Conservation (phyloP, 37 sponge, comb jelly and placozoan species). For the Diacarnus erythraeanus region DNA sequence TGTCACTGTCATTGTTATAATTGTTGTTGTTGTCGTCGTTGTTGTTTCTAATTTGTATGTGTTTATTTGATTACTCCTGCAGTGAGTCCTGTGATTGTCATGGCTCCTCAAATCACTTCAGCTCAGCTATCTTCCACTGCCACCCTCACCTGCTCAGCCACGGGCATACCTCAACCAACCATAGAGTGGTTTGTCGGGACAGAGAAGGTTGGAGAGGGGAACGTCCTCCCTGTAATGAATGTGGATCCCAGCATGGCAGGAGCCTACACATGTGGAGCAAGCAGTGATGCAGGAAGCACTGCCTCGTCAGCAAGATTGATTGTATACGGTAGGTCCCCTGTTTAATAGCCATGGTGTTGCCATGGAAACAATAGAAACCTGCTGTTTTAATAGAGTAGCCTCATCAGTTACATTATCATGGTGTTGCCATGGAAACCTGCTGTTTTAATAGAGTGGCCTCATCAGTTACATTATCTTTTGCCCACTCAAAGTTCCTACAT, state of each 20-base stretch:
- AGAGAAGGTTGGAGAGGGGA: neutral
- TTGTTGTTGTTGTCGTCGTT: neutral
- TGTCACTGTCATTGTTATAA: conserved; percentile 34
- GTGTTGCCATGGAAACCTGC: neutral
- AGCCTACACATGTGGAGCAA: conserved; percentile 47
- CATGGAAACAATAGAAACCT: neutral
- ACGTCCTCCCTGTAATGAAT: conserved; percentile 5
- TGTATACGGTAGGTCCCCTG: conserved; percentile 49
- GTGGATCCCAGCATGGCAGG: conserved; percentile 24
- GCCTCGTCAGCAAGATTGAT: conserved; percentile 21
- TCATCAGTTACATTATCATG: neutral
- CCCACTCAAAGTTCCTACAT: too few relatives aligned
- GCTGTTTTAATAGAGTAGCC: neutral
- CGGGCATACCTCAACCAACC: conserved; percentile 56
- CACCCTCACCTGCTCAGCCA: conserved; percentile 39
- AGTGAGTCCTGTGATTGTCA: conserved; percentile 56
- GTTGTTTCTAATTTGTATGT: neutral
- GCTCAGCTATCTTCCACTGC: conserved; percentile 12
- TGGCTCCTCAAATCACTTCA: conserved; percentile 23
- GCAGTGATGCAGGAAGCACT: conserved; percentile 33
- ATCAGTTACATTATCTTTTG: too few relatives aligned
- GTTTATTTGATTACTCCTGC: neutral
- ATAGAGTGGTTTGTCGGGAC: conserved; percentile 25
- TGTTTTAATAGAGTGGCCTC: neutral
- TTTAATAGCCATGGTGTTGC: neutral